Evolutionary conservation across 2,888 invertebrate genomes (phyloP).

Genomic region (Cataglyphis albicans): DNA sequence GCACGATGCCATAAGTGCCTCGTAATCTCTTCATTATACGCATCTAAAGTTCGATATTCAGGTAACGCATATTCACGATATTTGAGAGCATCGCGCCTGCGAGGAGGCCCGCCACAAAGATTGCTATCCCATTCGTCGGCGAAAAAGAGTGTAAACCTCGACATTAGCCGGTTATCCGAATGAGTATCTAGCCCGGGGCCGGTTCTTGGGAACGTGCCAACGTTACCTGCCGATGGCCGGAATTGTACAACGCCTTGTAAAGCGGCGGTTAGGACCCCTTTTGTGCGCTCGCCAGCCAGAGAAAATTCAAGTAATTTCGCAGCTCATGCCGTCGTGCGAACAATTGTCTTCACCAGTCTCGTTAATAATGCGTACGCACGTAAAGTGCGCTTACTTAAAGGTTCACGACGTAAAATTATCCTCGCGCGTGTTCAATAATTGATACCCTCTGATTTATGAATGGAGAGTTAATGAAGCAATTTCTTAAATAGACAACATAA

Average conservation of each 20-base stretch:
- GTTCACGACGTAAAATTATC: slow-evolving; percentile 7
- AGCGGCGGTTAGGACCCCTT: slow-evolving; percentile 58
- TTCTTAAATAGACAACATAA: neutral
- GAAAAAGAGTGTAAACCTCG: slow-evolving; percentile 72
- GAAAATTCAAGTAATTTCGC: slow-evolving; percentile 24
- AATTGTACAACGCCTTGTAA: slow-evolving; percentile 64
- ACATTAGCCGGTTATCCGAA: slow-evolving; percentile 74
- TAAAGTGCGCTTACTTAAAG: neutral
- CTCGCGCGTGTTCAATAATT: slow-evolving; percentile 1
- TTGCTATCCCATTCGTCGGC: slow-evolving; percentile 67
- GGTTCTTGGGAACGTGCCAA: slow-evolving; percentile 74
- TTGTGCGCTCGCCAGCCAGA: slow-evolving; percentile 5
- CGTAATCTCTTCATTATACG: slow-evolving; percentile 73
- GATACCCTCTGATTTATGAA: neutral
- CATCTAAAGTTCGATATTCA: slow-evolving; percentile 61
- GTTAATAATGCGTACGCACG: slow-evolving; percentile 12
- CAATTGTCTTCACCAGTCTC: slow-evolving; percentile 30
- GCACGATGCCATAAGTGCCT: slow-evolving; percentile 12
- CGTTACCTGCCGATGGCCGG: slow-evolving; percentile 44
- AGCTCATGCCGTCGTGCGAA: neutral
- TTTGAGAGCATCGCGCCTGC: slow-evolving; percentile 5
- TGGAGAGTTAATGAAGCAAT: slow-evolving; percentile 11
- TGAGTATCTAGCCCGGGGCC: slow-evolving; percentile 66
- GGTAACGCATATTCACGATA: slow-evolving; percentile 59
- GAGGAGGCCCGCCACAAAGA: slow-evolving; percentile 50